A percentile compares a stretch with the other conserved stretches of the same genome.
Evolutionary conservation across 2,797 vertebrate species (phyloP).

Genomic region (Galago senegalensis): DNA sequence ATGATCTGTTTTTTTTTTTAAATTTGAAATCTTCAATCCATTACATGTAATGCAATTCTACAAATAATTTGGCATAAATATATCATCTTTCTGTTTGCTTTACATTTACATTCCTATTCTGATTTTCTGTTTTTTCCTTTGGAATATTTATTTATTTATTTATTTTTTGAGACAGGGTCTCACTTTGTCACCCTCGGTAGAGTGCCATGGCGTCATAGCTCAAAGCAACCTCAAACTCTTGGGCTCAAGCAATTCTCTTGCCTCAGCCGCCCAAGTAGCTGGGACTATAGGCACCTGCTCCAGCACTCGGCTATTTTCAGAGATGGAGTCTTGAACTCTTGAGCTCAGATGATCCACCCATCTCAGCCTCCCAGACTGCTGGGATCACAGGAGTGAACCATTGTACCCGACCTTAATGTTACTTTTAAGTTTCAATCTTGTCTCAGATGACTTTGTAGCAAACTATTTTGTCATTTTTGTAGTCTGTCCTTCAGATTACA

Average conservation of each 20-base stretch:
- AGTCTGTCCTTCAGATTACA: background rate
- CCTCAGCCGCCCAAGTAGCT: too few relatives aligned
- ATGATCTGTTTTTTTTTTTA: background rate
- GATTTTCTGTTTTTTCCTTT: background rate
- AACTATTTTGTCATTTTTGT: background rate
- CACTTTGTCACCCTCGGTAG: too few relatives aligned
- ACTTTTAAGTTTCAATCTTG: constrained; percentile 32
- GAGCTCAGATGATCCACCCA: too few relatives aligned
- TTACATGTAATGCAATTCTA: background rate
- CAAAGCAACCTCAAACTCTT: too few relatives aligned
- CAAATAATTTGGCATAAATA: constrained; percentile 31
- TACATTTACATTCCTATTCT: constrained; percentile 27
- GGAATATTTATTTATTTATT: background rate
- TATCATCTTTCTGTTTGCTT: constrained; percentile 2
- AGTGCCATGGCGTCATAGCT: too few relatives aligned
- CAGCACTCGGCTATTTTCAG: too few relatives aligned
- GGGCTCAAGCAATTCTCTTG: too few relatives aligned
- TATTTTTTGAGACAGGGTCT: too few relatives aligned
- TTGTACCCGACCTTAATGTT: background rate
- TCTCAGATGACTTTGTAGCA: background rate
- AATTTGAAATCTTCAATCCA: background rate
- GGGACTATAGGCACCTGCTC: too few relatives aligned
- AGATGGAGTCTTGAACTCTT: too few relatives aligned
- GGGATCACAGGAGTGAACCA: too few relatives aligned
- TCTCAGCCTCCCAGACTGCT: too few relatives aligned